These are phyloP conservation scores for Coleophora deauratella DNA, from an alignment of 2,888 invertebrate genomes.

Conservation along the genomic window DNA sequence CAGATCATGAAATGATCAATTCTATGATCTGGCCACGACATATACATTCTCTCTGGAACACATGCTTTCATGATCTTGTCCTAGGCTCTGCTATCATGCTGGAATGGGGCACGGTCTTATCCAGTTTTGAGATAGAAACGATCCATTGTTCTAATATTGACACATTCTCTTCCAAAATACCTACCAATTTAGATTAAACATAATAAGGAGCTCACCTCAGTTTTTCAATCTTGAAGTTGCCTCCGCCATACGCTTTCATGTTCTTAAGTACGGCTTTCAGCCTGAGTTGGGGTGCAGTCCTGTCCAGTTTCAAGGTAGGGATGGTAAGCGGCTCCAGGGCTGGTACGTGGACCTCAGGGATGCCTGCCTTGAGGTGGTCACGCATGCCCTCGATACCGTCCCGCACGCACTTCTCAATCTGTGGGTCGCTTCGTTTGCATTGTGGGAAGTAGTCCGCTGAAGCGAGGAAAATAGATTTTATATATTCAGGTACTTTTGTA, in stretches of 20 bases:
- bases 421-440: constrained; percentile 77
- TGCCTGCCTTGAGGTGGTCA: constrained; percentile 74
- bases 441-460: constrained; percentile 77
- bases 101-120: no score
- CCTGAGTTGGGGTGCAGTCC: constrained; percentile 79
- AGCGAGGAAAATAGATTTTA: constrained; percentile 12
- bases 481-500: no score
- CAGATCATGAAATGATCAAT: no score
- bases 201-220: constrained; percentile 80
- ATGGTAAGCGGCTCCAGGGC: constrained; percentile 80
- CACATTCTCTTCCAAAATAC: no score
- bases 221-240: constrained; percentile 76
- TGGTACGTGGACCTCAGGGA: constrained; percentile 78
- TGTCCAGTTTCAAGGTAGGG: constrained; percentile 79
- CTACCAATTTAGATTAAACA: no score
- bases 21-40: no score
- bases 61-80: no score
- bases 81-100: no score
- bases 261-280: constrained; percentile 79
- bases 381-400: constrained; percentile 74
- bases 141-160: no score
- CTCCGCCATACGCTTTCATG: constrained; percentile 77
- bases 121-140: no score
- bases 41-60: no score
- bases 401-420: constrained; percentile 75